These are phyloP conservation scores for Caenorhabditis wallacei DNA, from an alignment of 2,888 invertebrate species.

Conservation along the genomic window DNA sequence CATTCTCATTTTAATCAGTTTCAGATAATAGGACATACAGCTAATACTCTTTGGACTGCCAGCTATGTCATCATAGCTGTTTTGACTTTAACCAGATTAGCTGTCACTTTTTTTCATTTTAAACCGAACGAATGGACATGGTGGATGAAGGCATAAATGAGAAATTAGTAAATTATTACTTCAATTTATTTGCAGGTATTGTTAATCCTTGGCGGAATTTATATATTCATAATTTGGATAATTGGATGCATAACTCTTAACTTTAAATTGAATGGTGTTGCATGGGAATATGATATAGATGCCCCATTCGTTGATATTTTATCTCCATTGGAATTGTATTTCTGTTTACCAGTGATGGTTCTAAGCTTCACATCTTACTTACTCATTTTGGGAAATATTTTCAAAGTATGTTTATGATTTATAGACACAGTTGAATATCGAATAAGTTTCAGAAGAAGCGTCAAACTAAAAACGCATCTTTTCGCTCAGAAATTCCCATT, in stretches of 20 bases:
- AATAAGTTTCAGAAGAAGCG: conserved; percentile 2
- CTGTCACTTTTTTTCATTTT: neutral
- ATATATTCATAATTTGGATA: conserved; percentile 11
- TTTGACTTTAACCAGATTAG: conserved; percentile 1
- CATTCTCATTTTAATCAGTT: neutral
- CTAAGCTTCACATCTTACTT: neutral
- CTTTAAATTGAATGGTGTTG: neutral
- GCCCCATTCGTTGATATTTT: neutral
- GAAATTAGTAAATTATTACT: neutral
- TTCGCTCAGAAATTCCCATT: conserved; percentile 31
- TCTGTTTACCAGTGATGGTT: neutral
- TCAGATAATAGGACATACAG: conserved; percentile 9
- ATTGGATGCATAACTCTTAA: conserved; percentile 16
- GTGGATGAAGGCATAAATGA: neutral
- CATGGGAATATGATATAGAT: neutral
- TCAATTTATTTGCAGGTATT: conserved; percentile 3
- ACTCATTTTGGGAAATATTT: neutral
- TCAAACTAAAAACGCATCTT: neutral
- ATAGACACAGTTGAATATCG: neutral
- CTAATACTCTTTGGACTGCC: neutral
- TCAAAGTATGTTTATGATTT: neutral
- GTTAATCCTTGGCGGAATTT: neutral
- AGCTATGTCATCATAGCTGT: conserved; percentile 20
- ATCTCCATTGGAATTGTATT: neutral
- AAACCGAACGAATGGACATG: conserved; percentile 2